Base-by-base conservation (phyloP, 2,797 vertebrate genomes). In the Pangasius larnaudii region DNA sequence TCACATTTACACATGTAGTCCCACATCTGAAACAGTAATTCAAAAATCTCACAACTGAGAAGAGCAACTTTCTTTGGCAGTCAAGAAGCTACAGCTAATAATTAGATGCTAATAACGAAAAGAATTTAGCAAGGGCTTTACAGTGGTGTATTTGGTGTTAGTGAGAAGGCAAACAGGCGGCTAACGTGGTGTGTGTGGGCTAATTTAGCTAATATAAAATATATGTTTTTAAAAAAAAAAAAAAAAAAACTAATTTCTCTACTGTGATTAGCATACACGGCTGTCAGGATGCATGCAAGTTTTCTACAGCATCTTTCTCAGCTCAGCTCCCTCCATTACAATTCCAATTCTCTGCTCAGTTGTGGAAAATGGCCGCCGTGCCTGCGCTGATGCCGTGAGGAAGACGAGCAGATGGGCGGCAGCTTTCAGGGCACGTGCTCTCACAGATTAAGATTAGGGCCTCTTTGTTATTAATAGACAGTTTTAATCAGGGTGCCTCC, bases 281-380 rank as follows among this genome's bases (percentile, higher is more conserved):
- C 14, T 49, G 5, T 33, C 30, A 78, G n/a, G 49, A 27, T 75
- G 72, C 42, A 19, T 10, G 30, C 0, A 27, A 51, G n/a, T 16
- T 63, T 82, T 63, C 82, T 19, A 56, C 30, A 56, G 33, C 19
- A 27, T 90, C 85, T 89, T 93, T 93, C 91, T 88, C 71, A 49
- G 90, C 90, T 91, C 90, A 89, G 90, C 91, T 94, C 22, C 95
- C 95, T 95, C 94, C 95, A 96, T 96, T 96, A 96, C 94, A 93
- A 84, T 83, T 51, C n/a, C 61, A 1, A 87, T 90, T 92, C 93
- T 94, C 90, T 86, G 92, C 92, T 91, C 92, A 93, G 95, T 91
- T 92, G 93, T 93, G 90, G 95, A 96, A 96, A 96, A 96, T 96
- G 95, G 95, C 94, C 92, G 94, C 94, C 90, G 85, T 94, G 93